Evolutionary conservation across 1,140 invertebrate genomes (phyloP).

Genomic region (Anastrepha obliqua): DNA sequence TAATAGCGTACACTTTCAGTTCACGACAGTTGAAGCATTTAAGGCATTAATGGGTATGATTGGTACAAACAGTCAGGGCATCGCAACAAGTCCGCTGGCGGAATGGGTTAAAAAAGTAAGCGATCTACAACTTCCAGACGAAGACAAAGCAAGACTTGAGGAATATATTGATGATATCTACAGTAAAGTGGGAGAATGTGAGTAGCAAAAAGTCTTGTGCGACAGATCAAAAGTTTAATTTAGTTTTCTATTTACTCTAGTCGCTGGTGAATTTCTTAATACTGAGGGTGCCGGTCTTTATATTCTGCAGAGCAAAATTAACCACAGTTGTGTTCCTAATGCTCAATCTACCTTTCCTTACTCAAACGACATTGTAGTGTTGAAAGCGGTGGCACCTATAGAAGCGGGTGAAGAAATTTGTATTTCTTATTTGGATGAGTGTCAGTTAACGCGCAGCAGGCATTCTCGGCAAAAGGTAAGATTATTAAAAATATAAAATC

Average conservation of each 20-base stretch:
- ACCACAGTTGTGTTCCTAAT: constrained; percentile 95
- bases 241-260: constrained; percentile 73
- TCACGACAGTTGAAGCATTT: constrained; percentile 91
- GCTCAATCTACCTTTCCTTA: constrained; percentile 89
- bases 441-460: constrained; percentile 84
- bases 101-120: constrained; percentile 89
- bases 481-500: constrained; percentile 46
- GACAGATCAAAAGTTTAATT: not conserved
- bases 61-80: constrained; percentile 94
- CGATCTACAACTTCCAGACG: constrained; percentile 79
- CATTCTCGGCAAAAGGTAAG: constrained; percentile 89
- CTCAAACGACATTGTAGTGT: constrained; percentile 86
- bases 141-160: constrained; percentile 82
- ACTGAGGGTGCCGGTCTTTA: constrained; percentile 96
- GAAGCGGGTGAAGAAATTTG: constrained; percentile 89
- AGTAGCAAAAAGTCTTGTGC: constrained; percentile 53
- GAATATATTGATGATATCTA: constrained; percentile 89
- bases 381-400: constrained; percentile 87
- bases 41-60: constrained; percentile 89
- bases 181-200: constrained; percentile 88
- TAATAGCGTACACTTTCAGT: constrained; percentile 76
- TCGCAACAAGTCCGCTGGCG: constrained; percentile 92
- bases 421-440: constrained; percentile 94
- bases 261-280: constrained; percentile 91
- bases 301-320: constrained; percentile 87